A percentile compares a stretch with the other conserved stretches of the same genome.
Conservation (phyloP, 1,140 invertebrate genomes). For the Fopius arisanus region DNA sequence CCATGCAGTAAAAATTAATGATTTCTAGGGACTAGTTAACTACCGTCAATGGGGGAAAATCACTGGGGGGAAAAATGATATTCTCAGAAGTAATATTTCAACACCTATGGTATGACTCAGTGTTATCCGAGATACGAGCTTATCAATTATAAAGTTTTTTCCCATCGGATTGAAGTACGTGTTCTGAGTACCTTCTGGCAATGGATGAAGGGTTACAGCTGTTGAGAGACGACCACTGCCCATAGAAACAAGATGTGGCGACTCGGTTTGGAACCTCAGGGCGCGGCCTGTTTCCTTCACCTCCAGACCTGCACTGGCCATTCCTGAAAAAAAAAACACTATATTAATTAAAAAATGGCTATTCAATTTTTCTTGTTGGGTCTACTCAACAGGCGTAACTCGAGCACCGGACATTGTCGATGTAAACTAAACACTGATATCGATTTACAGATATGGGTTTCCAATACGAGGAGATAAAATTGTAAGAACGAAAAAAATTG, state of each 20-base stretch:
- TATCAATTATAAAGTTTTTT: neutral
- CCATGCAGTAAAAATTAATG: neutral
- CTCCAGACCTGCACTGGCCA: constrained; percentile 58
- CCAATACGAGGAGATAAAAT: neutral
- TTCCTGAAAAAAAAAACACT: constrained; percentile 49
- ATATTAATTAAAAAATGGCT: neutral
- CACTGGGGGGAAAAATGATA: neutral
- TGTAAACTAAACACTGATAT: neutral
- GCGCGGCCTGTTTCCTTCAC: constrained; percentile 67
- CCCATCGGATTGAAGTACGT: neutral
- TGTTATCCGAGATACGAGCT: neutral
- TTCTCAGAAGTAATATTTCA: neutral
- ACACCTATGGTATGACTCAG: constrained; percentile 12
- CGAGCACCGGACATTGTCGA: constrained; percentile 3
- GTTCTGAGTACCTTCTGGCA: constrained; percentile 79
- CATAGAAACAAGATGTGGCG: constrained; percentile 88
- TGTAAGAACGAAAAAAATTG: neutral
- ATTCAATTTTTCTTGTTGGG: neutral
- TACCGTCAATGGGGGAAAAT: neutral
- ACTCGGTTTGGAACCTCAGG: constrained; percentile 82
- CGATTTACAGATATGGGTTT: neutral
- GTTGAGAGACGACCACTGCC: constrained; percentile 87
- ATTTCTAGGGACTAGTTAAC: neutral
- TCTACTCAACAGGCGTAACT: neutral
- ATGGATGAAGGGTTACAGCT: constrained; percentile 86